Percentiles rank a stretch among this genome's conserved stretches.
Conservation (phyloP, 2,113 vertebrate genomes). For the Parotia lawesii region DNA sequence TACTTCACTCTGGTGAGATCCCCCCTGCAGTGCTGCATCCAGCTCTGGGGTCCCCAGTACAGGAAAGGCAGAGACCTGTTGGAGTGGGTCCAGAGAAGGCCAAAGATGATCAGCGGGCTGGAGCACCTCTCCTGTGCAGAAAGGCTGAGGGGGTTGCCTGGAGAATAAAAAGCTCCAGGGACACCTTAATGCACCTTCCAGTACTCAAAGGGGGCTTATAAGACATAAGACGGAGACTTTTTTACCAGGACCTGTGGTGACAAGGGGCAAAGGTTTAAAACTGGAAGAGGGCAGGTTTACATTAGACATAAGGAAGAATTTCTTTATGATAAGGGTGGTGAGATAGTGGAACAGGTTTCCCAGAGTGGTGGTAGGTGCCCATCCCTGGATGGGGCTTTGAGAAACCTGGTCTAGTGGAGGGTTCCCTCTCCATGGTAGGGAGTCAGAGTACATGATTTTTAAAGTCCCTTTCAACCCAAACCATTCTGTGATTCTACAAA, state of each 20-base stretch:
- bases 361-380: no score
- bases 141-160: not conserved
- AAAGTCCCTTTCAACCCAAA: not conserved
- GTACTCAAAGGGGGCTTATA: not conserved
- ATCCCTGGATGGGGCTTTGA: not conserved
- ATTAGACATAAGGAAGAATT: no score
- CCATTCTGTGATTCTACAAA: not conserved
- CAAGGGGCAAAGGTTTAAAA: not conserved
- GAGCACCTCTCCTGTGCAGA: not conserved
- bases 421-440: not conserved
- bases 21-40: not conserved
- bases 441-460: not conserved
- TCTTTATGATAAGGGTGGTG: no score
- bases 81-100: not conserved
- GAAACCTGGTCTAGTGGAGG: not conserved
- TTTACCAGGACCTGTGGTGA: not conserved
- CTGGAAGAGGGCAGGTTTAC: not conserved
- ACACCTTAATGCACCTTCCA: not conserved
- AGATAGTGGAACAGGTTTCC: no score
- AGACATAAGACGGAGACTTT: not conserved
- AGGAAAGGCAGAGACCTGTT: not conserved
- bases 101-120: not conserved
- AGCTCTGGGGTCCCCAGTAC: not conserved
- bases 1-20: rapidly evolving
- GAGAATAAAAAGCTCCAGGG: not conserved